A percentile compares a stretch with the other conserved stretches of the same genome.
Conservation (phyloP, 2,888 invertebrate species). For the Theodoxus fluviatilis region DNA sequence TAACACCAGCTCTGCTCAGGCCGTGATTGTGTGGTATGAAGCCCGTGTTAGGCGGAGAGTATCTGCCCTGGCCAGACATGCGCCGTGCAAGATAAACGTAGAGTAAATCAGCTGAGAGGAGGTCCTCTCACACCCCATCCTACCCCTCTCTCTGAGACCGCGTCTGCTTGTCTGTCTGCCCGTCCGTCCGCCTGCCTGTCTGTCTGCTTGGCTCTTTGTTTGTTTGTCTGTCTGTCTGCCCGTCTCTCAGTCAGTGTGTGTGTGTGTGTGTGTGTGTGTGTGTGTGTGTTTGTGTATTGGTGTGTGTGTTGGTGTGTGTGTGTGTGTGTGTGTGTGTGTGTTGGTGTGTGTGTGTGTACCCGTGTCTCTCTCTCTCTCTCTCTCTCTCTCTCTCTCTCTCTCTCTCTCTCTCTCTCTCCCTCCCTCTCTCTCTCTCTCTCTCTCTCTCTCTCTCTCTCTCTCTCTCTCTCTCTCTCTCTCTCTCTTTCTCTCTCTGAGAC, state of each 20-base stretch:
- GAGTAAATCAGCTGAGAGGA: too few relatives aligned
- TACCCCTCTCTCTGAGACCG: too few relatives aligned
- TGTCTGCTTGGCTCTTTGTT: neutral
- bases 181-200: neutral
- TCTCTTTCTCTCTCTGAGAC: constrained; percentile 7
- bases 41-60: too few relatives aligned
- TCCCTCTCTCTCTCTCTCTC: neutral
- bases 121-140: too few relatives aligned
- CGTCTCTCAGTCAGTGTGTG: neutral
- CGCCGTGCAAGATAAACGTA: too few relatives aligned
- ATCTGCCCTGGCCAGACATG: too few relatives aligned
- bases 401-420: neutral
- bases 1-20: too few relatives aligned
- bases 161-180: too few relatives aligned
- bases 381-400: constrained; percentile 14
- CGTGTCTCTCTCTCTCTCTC: neutral
- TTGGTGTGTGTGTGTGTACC: neutral
- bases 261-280: too few relatives aligned
- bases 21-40: too few relatives aligned
- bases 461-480: constrained; percentile 16
- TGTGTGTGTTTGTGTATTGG: too few relatives aligned
- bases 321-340: neutral
- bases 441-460: constrained; percentile 6
- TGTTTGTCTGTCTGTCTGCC: neutral
- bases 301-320: neutral